A percentile compares a stretch with the other conserved stretches of the same genome.
Evolutionary conservation across 2,113 vertebrate genomes (phyloP).

Genomic region (Muscicapa adusta): DNA sequence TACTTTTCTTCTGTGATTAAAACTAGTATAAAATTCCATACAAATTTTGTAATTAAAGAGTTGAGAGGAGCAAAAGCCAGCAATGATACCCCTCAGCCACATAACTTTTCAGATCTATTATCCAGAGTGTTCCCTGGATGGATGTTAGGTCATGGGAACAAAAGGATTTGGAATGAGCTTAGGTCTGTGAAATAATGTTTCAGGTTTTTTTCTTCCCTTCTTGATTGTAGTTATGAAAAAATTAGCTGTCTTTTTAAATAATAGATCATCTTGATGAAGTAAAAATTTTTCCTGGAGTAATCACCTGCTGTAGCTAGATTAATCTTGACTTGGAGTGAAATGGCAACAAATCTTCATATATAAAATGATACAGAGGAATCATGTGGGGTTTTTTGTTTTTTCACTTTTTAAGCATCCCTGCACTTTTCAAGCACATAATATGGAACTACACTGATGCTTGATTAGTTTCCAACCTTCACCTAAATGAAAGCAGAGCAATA

Average conservation of each 20-base stretch:
- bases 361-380: not conserved
- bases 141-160: not conserved
- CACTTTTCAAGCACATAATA: not conserved
- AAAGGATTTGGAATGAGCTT: not conserved
- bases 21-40: not conserved
- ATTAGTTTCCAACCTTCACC: not conserved
- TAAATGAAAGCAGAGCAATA: not conserved
- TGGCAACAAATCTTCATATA: not conserved
- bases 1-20: not conserved
- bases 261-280: not conserved
- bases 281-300: not conserved
- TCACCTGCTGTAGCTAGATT: not conserved
- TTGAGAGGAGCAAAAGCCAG: not conserved
- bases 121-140: not conserved
- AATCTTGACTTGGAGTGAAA: not conserved
- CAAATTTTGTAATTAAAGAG: not conserved
- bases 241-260: not conserved
- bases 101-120: not conserved
- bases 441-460: not conserved
- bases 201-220: not conserved
- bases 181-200: not conserved
- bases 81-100: not conserved
- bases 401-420: not conserved
- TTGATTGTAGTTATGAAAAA: not conserved
- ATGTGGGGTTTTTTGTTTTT: rapidly evolving